Evolutionary conservation across 1,140 invertebrate genomes (phyloP).

Genomic region (Scaptomyza pallida): DNA sequence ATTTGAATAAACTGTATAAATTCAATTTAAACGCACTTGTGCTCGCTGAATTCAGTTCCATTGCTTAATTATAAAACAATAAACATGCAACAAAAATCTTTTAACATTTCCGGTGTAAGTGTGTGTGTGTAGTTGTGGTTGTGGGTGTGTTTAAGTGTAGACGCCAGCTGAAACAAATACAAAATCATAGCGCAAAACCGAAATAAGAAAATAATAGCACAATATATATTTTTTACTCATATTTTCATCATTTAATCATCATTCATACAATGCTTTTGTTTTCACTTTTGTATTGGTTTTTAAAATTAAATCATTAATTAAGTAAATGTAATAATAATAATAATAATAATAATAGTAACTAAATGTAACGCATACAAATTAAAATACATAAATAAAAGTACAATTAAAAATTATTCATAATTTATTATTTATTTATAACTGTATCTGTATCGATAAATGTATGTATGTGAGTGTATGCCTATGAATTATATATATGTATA

Average conservation of each 20-base stretch:
- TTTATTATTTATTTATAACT: slow-evolving; percentile 63
- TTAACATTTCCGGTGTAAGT: background rate
- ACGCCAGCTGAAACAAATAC: background rate
- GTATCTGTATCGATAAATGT: slow-evolving; percentile 49
- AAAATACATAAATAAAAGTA: slow-evolving; percentile 78
- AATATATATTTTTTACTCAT: slow-evolving; percentile 70
- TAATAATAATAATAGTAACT: slow-evolving; percentile 67
- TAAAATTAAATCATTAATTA: slow-evolving; percentile 78
- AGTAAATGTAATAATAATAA: slow-evolving; percentile 72
- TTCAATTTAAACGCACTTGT: slow-evolving; percentile 67
- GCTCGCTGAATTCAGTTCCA: slow-evolving; percentile 65
- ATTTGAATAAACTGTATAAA: slow-evolving; percentile 58
- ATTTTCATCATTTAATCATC: slow-evolving; percentile 64
- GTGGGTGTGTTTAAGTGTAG: background rate
- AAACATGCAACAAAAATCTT: slow-evolving; percentile 13
- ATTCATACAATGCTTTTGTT: slow-evolving; percentile 51
- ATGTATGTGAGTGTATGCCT: slow-evolving; percentile 40
- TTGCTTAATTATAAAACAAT: slow-evolving; percentile 39
- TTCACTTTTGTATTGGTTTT: slow-evolving; percentile 54
- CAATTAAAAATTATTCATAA: slow-evolving; percentile 69
- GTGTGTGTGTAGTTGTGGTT: no score
- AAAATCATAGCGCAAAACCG: no score
- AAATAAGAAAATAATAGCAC: no score
- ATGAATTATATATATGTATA: slow-evolving; percentile 40
- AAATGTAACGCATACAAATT: slow-evolving; percentile 79